A percentile compares a stretch with the other conserved stretches of the same genome.
phyloP scores from a whole-genome alignment of 2,113 vertebrate genomes.

The Rhodinocichla rosea region DNA sequence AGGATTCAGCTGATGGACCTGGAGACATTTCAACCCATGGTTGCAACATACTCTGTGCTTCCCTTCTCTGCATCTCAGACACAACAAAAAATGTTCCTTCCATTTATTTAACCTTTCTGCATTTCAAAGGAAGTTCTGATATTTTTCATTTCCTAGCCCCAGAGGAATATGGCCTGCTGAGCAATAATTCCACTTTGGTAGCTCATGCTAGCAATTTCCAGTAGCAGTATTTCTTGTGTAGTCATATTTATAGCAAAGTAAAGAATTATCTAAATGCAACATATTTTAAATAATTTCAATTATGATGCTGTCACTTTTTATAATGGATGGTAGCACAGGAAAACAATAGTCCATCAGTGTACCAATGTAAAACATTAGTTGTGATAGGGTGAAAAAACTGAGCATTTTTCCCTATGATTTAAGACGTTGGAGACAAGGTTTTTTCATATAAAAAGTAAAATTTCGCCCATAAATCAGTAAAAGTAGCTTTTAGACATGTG shows the following conservation, averaged over 20 bases:
- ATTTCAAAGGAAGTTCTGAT: not conserved
- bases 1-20: not conserved
- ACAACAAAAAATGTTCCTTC: not conserved
- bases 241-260: not conserved
- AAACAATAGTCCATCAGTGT: conserved; percentile 40
- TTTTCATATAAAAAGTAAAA: conserved; percentile 25
- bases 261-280: conserved; percentile 31
- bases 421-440: not conserved
- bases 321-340: conserved; percentile 6
- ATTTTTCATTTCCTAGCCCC: not conserved
- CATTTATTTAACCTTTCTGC: not conserved
- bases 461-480: conserved; percentile 55
- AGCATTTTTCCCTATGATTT: conserved; percentile 38
- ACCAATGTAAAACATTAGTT: conserved; percentile 15
- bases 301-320: conserved; percentile 33
- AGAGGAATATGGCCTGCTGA: not conserved
- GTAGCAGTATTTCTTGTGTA: not conserved
- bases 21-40: not conserved
- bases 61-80: not conserved
- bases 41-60: not conserved
- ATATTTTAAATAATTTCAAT: conserved; percentile 56
- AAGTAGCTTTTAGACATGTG: conserved; percentile 22
- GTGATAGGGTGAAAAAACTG: conserved; percentile 36
- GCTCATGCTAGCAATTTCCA: conserved; percentile 2
- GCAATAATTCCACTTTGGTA: not conserved